Evolutionary conservation across 1,140 invertebrate genomes (phyloP), one percentile per base, ranked within the genome.

Genomic region (Hermetia illucens): DNA sequence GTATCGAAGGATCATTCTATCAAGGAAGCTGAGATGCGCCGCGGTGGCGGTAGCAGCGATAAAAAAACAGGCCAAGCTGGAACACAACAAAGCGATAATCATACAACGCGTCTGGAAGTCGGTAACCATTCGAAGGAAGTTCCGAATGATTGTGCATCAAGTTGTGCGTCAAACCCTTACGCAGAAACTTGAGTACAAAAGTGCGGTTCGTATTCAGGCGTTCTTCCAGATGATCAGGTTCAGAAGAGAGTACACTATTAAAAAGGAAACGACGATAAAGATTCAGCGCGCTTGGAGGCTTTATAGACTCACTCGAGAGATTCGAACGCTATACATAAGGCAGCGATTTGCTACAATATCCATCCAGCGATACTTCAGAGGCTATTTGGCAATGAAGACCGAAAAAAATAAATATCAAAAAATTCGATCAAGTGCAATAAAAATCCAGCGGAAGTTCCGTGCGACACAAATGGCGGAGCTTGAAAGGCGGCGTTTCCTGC

Each of bases 281-380:
- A 50, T 60, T 40, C 55, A 63, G 36, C 42, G 22, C 25, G 38
- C 29, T 30, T 58, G 45, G 38, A 46, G 47, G 36, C 41, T 42
- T 9, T 38, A 31, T 1, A 44, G 42, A 38, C 9, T 39, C 8
- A 45, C 34, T 12, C 42, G 38, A 30, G 3, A 34, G 0, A 41
- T 46, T 8, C 41, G 53, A 0, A 5, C 6, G 4, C 12, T 21
- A 10, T 58, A 42, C 16, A 4, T 48, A 12, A 38, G 29, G 0
- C 33, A 51, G 10, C 39, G 48, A 2, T 8, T 42, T 5, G 30
- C 42, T 4, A 46, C 47, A 3, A 24, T 56, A 8, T 27, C 18
- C 9, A 34, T 56, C 0, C 55, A 58, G 33, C 39, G 34, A 4
- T 46, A 49, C 36, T 59, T 61, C 44, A 45, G 61, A 22, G 43